Evolutionary conservation across 1,140 invertebrate genomes (phyloP), one percentile per base, ranked within the genome.

Genomic region (Drosophila azteca): DNA sequence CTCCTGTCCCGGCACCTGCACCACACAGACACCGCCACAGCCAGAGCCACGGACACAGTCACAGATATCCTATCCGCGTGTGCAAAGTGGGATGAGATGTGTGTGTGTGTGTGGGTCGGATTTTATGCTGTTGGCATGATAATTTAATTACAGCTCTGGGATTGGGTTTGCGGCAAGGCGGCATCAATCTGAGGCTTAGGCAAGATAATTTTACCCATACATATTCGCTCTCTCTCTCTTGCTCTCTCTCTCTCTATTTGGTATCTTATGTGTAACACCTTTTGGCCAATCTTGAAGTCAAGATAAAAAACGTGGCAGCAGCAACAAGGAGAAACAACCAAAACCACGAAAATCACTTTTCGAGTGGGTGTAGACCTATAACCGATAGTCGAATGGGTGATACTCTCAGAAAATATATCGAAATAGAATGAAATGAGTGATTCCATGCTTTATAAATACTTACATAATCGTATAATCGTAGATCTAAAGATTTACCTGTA

Each of bases 121-220:
- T 39, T 39, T 39, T 69, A 48, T 65, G 76, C 69, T 52, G 53
- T 64, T 76, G 60, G 82, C 79, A 88, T 87, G 78, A 81, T 88
- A 87, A 87, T 87, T 87, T 88, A 87, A 87, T 87, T 87, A 87
- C 82, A 74, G 66, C 78, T 41, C 57, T 66, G 70, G 79, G 70
- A 72, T 70, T 81, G 78, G 49, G 63, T 62, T 68, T 68, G 63
- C 55, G 54, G 49, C 63, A 45, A 67, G 64, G 58, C 71, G 66
- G 74, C 82, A 82, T 87, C 82, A 87, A 87, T 87, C 82, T 81
- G 70, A 39, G 72, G 82, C 83, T 87, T 88, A 88, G 82, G 63
- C 69, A 71, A 81, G 50, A 63, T 79, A 82, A 78, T 87, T 75
- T 85, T 72, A 49, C 51, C 48, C 70, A 78, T 55, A 51, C 39